Evolutionary conservation across 2,888 invertebrate species (phyloP), one percentile per base, ranked within the genome.

Genomic region (Zaprionus bogoriensis): DNA sequence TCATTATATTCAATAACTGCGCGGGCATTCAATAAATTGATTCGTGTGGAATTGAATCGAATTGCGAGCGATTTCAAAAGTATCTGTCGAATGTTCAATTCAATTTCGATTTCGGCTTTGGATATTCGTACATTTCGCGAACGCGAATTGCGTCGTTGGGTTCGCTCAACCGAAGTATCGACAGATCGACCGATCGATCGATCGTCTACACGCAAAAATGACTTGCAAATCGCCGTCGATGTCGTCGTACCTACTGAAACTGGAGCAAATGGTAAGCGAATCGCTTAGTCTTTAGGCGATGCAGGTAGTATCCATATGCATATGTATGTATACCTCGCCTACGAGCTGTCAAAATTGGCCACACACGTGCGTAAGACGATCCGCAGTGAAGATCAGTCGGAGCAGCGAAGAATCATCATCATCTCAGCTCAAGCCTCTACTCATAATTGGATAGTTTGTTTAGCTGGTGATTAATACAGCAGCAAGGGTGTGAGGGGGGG

Each of bases 221-320:
- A 67, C 57, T 71, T 65, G 74, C 57, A 66, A 77, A 51, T 52
- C 74, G 39, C 47, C 77, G 39, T 44, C 77, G 30, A 58, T 67
- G 59, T 66, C 66, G 60, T 89, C 66, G 62, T 89, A 89, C 76
- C 72, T 89, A 74, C 73, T 82, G 28, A 89, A 89, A 84, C 66
- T 89, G 71, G 89, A 89, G 80, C 88, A 88, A 80, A 86, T 89
- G 89, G 89, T 89, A 76, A 75, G 85, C 68, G 61, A 25, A 14
- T n/a, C 6, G 6, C 17, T 2, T 36, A 6, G n/a, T n/a, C n/a
- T n/a, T n/a, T n/a, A n/a, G n/a, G n/a, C n/a, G n/a, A n/a, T n/a
- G n/a, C n/a, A n/a, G n/a, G n/a, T n/a, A n/a, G n/a, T n/a, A n/a
- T n/a, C n/a, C n/a, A n/a, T n/a, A n/a, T n/a, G n/a, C n/a, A n/a